Evolutionary conservation across 2,888 invertebrate species (phyloP), one percentile per base, ranked within the genome.

Genomic region (Choristoneura rosaceana): DNA sequence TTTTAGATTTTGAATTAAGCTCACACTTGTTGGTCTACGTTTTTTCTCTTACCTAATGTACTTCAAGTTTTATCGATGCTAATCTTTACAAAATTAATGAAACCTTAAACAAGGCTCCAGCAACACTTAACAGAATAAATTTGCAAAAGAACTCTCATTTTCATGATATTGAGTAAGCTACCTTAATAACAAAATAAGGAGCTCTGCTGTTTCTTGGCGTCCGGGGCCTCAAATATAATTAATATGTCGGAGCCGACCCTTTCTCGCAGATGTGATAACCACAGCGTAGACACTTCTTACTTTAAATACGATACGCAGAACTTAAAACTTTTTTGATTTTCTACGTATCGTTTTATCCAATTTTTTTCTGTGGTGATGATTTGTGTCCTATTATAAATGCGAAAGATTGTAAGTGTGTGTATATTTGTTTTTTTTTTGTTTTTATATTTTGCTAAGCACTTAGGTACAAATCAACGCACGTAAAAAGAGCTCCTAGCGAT

Each of bases 221-320:
- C 9, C 43, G 45, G 15, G 73, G 59, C 69, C 59, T 59, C 64
- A 60, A 47, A 67, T 73, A 73, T 73, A 73, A 73, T 73, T 73
- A 73, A 69, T 73, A 73, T 73, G 69, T 73, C 69, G 73, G 59
- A 45, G 43, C 69, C 68, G 73, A 60, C 73, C 68, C 64, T 73
- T 73, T 45, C 33, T 17, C 60, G n/a, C 73, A 73, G 73, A 59
- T 41, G 9, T 1, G 12, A 14, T 17, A 64, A 14, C 12, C n/a
- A 52, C 50, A 71, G 67, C 67, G 12, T 7, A 55, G 17, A 25
- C 34, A 64, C 64, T 50, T 4, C 34, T 1, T 45, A 45, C 12
- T 41, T 12, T 17, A 43, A 43, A 61, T 15, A 10, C 12, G 17
- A 4, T 43, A 10, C 12, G 17, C 10, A 17, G 17, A 61, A 58